Conservation (phyloP, 1,140 invertebrate genomes). For the Diprion similis region DNA sequence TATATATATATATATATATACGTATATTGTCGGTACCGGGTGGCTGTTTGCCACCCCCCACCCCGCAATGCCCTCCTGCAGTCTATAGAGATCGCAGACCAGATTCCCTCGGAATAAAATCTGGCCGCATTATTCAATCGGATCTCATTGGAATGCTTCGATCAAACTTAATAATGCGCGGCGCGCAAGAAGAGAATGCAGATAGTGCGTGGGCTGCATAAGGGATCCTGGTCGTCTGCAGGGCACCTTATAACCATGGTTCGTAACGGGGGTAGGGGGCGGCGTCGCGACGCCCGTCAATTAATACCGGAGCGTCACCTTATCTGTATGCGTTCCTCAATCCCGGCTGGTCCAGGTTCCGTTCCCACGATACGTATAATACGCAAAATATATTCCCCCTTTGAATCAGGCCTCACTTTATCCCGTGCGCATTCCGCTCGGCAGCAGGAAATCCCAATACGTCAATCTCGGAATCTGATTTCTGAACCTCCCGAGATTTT, state of each 20-base stretch:
- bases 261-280: background rate
- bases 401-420: too few relatives aligned
- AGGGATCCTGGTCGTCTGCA: constrained; percentile 34
- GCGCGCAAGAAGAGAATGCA: constrained; percentile 38
- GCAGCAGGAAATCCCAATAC: too few relatives aligned
- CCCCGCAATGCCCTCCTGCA: constrained; percentile 1
- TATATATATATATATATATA: background rate
- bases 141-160: constrained; percentile 52
- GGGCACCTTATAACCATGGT: too few relatives aligned
- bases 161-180: constrained; percentile 58
- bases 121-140: constrained; percentile 56
- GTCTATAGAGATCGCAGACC: constrained; percentile 45
- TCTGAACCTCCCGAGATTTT: too few relatives aligned
- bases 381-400: background rate
- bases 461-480: too few relatives aligned
- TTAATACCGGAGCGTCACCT: constrained; percentile 42
- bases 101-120: constrained; percentile 55
- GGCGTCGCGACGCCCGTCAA: constrained; percentile 47
- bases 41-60: background rate
- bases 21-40: background rate
- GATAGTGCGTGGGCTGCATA: constrained; percentile 42
- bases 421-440: too few relatives aligned
- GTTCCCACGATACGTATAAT: background rate
- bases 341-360: background rate
- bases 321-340: constrained; percentile 4